Conservation (phyloP, 2,113 vertebrate species). For the Lasiurus borealis region DNA sequence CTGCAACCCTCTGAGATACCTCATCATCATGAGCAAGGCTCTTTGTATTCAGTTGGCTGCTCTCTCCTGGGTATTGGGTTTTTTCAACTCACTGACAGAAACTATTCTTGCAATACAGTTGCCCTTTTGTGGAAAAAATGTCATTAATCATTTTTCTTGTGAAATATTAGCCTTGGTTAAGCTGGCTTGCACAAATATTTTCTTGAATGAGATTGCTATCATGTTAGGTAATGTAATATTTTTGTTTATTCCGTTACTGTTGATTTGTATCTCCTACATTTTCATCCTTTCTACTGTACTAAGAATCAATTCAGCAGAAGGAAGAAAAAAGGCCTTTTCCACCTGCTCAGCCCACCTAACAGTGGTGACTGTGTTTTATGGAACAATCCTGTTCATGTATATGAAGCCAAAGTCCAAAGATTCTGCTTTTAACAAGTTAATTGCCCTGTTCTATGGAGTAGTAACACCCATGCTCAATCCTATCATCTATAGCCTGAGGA, state of each 20-base stretch:
- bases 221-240: constrained; percentile 60
- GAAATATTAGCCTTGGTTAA: constrained; percentile 71
- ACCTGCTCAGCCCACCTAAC: constrained; percentile 50
- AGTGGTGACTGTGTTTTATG: constrained; percentile 56
- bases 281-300: constrained; percentile 64
- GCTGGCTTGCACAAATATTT: constrained; percentile 65
- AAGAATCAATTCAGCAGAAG: constrained; percentile 57
- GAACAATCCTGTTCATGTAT: constrained; percentile 63
- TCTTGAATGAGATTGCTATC: constrained; percentile 60
- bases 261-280: constrained; percentile 48
- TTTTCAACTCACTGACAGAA: constrained; percentile 70
- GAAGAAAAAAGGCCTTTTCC: constrained; percentile 63
- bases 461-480: constrained; percentile 62
- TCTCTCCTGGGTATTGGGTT: constrained; percentile 62
- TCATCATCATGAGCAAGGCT: constrained; percentile 47
- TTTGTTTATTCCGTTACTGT: constrained; percentile 65
- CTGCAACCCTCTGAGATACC: constrained; percentile 67
- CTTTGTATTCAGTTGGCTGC: constrained; percentile 55
- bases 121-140: constrained; percentile 71
- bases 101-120: constrained; percentile 59
- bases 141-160: constrained; percentile 75
- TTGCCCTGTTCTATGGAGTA: constrained; percentile 40
- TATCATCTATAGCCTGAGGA: constrained; percentile 41
- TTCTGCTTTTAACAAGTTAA: constrained; percentile 28
- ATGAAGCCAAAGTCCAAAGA: constrained; percentile 65